Percentiles rank a stretch among this genome's conserved stretches.
These are phyloP conservation scores for Dryadula phaetusa DNA, from an alignment of 2,888 invertebrate species.

Conservation along the genomic window DNA sequence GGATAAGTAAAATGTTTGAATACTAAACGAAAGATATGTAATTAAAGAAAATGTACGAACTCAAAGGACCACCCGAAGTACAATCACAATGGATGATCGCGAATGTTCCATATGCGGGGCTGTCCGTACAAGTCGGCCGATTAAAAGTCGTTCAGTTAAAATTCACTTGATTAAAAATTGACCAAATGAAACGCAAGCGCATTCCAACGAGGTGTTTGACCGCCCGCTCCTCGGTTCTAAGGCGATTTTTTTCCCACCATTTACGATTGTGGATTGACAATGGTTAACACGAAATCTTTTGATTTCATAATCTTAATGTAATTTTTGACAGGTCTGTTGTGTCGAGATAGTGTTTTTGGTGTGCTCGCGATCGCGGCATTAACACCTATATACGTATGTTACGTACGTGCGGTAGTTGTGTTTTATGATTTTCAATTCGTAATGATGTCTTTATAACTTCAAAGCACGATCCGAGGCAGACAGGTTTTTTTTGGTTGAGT, in stretches of 20 bases:
- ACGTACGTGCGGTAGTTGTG: conserved; percentile 1
- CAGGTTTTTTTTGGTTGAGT: conserved; percentile 27
- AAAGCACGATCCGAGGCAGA: conserved; percentile 24
- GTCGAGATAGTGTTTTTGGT: conserved; percentile 19
- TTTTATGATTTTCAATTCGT: conserved; percentile 25
- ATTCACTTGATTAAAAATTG: conserved; percentile 43
- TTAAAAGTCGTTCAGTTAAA: conserved; percentile 38
- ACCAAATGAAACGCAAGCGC: conserved; percentile 47
- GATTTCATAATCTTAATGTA: conserved; percentile 39
- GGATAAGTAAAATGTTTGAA: neutral
- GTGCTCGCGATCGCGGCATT: neutral
- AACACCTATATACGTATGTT: conserved; percentile 14
- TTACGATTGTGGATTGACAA: conserved; percentile 39
- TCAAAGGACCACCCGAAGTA: conserved; percentile 36
- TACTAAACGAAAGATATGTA: conserved; percentile 7
- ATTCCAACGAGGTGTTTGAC: conserved; percentile 53
- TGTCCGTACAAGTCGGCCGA: conserved; percentile 28
- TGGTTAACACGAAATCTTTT: conserved; percentile 33
- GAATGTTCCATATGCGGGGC: conserved; percentile 32
- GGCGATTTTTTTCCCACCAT: conserved; percentile 47
- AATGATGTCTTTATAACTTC: conserved; percentile 29
- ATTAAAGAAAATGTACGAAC: conserved; percentile 10
- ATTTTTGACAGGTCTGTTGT: conserved; percentile 35
- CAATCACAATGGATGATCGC: conserved; percentile 31
- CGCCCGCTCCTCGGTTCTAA: conserved; percentile 36